phyloP scores from a whole-genome alignment of 2,888 invertebrate species.

The Sminthurides aquaticus region DNA sequence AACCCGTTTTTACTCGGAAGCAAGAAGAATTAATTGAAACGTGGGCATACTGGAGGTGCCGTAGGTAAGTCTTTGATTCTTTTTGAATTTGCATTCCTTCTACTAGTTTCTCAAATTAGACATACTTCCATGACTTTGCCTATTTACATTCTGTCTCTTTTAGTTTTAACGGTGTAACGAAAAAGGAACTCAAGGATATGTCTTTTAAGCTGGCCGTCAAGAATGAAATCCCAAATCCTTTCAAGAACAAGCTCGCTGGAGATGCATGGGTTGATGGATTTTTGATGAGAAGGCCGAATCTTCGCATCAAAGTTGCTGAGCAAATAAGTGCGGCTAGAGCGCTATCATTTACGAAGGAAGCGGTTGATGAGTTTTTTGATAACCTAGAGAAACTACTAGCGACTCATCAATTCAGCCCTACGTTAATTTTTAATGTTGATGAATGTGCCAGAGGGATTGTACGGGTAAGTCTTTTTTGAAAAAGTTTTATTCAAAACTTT shows the following conservation, averaged over 20 bases:
- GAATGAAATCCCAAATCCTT: neutral
- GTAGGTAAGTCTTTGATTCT: neutral
- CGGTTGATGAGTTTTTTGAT: slow-evolving; percentile 6
- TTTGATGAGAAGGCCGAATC: slow-evolving; percentile 1
- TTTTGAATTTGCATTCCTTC: neutral
- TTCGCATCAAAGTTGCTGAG: neutral
- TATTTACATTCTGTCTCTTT: no score
- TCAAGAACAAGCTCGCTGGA: neutral
- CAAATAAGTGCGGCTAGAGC: slow-evolving; percentile 10
- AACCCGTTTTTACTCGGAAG: neutral
- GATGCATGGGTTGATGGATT: slow-evolving; percentile 5
- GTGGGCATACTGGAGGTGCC: neutral
- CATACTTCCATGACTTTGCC: neutral
- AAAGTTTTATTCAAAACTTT: no score
- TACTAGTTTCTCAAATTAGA: neutral
- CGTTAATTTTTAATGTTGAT: slow-evolving; percentile 21
- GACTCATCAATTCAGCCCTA: neutral
- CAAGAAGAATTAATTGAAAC: neutral
- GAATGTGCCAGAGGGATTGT: slow-evolving; percentile 22
- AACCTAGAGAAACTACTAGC: neutral
- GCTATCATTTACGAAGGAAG: neutral
- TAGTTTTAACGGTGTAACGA: neutral
- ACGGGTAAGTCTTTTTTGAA: slow-evolving; percentile 2
- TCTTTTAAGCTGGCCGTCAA: neutral
- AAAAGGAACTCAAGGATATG: neutral